Percentiles rank a stretch among this genome's conserved stretches.
These are phyloP conservation scores for Piezodorus guildinii DNA, from an alignment of 1,140 invertebrate species.

Conservation along the genomic window DNA sequence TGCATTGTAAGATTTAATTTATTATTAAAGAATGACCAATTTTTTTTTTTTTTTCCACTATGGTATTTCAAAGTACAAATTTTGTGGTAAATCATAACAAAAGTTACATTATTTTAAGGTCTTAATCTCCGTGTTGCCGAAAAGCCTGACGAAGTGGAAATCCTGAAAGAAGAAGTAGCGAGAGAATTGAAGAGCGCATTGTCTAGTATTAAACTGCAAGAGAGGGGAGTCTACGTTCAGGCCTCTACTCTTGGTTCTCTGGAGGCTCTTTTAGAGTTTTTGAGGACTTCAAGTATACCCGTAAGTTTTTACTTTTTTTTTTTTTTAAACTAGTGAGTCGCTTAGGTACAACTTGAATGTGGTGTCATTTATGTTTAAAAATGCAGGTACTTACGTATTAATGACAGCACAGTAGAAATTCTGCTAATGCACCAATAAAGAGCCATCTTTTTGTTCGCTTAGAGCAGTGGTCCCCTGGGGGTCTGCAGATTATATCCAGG, in stretches of 20 bases:
- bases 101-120: constrained; percentile 41
- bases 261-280: constrained; percentile 93
- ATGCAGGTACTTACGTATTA: too few species aligned
- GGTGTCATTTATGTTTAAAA: too few species aligned
- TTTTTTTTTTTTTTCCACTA: too few species aligned
- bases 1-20: too few species aligned
- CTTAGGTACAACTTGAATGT: too few species aligned
- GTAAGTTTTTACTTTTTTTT: constrained; percentile 40
- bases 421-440: too few species aligned
- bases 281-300: constrained; percentile 90
- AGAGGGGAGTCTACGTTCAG: constrained; percentile 95
- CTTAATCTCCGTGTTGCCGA: constrained; percentile 80
- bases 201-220: constrained; percentile 79
- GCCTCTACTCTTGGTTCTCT: constrained; percentile 96
- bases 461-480: too few species aligned
- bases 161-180: constrained; percentile 69
- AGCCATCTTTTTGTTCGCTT: too few species aligned
- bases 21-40: too few species aligned
- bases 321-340: too few species aligned
- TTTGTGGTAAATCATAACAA: not conserved
- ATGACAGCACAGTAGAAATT: too few species aligned
- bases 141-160: constrained; percentile 87
- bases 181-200: constrained; percentile 76
- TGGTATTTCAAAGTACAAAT: not conserved
- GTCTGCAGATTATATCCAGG: too few species aligned